Conservation (phyloP, 2,888 invertebrate species). For the Geotrupes spiniger region DNA sequence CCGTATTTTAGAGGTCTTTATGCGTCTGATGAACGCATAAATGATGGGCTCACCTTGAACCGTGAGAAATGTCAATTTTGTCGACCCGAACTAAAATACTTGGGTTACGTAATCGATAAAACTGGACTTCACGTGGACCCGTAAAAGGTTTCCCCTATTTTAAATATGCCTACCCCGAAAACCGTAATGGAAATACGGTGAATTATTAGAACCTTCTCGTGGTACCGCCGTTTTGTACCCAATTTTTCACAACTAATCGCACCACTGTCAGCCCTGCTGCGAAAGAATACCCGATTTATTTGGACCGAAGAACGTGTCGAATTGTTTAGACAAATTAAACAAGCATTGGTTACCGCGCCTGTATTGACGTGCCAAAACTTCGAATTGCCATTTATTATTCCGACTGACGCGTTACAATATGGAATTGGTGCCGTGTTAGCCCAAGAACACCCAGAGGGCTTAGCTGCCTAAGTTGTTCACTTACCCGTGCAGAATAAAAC, state of each 20-base stretch:
- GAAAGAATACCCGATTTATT: neutral
- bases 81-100: slow-evolving; percentile 27
- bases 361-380: slow-evolving; percentile 18
- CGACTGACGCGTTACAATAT: slow-evolving; percentile 28
- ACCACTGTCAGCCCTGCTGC: slow-evolving; percentile 8
- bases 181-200: slow-evolving; percentile 27
- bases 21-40: slow-evolving; percentile 26
- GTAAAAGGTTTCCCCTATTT: slow-evolving; percentile 19
- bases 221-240: slow-evolving; percentile 8
- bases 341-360: slow-evolving; percentile 17
- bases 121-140: slow-evolving; percentile 26
- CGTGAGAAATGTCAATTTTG: slow-evolving; percentile 34
- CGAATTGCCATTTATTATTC: slow-evolving; percentile 24
- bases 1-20: slow-evolving; percentile 29
- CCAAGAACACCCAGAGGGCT: slow-evolving; percentile 24
- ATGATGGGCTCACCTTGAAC: slow-evolving; percentile 24
- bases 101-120: slow-evolving; percentile 35
- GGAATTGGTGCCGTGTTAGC: slow-evolving; percentile 29
- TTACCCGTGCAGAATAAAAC: too few relatives aligned
- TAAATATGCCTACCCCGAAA: slow-evolving; percentile 29
- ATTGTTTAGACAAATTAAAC: slow-evolving; percentile 13
- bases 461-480: slow-evolving; percentile 21
- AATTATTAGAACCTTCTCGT: slow-evolving; percentile 33
- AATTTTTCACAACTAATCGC: slow-evolving; percentile 9
- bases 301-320: slow-evolving; percentile 15